Conservation (phyloP, 2,888 invertebrate species). For the Sphinx pinastri region DNA sequence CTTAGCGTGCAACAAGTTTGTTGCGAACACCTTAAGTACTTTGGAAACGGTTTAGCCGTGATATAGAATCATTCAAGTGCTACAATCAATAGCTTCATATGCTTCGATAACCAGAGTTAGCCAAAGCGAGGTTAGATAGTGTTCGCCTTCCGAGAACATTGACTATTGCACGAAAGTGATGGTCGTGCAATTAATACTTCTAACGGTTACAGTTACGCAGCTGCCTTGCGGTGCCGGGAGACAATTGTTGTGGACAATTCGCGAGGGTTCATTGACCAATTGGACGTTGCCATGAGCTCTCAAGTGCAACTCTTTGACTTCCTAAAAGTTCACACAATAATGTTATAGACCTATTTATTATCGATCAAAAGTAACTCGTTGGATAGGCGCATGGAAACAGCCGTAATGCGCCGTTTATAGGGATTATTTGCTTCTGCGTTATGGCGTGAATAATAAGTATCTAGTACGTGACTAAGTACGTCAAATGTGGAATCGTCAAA, state of each 20-base stretch:
- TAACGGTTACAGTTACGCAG: constrained; percentile 63
- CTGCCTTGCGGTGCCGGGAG: constrained; percentile 60
- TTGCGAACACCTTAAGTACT: constrained; percentile 77
- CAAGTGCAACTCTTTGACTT: constrained; percentile 45
- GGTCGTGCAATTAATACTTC: constrained; percentile 65
- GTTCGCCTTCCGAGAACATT: constrained; percentile 24
- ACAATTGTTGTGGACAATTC: constrained; percentile 71
- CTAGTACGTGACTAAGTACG: constrained; percentile 22
- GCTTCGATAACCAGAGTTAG: constrained; percentile 35
- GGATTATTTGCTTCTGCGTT: constrained; percentile 22
- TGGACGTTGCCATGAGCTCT: constrained; percentile 51
- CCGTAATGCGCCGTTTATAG: constrained; percentile 24
- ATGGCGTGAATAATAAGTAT: constrained; percentile 24
- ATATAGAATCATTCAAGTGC: constrained; percentile 48
- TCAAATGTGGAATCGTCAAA: constrained; percentile 23
- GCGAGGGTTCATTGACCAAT: constrained; percentile 69
- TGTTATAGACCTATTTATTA: constrained; percentile 28
- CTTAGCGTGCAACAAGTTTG: constrained; percentile 80
- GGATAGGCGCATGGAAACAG: constrained; percentile 22
- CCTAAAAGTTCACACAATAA: constrained; percentile 43
- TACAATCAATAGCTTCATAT: constrained; percentile 50
- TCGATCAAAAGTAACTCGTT: constrained; percentile 18
- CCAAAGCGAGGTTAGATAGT: background rate
- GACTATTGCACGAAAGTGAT: constrained; percentile 54
- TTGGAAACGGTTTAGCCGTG: constrained; percentile 71